Evolutionary conservation across 2,888 invertebrate genomes (phyloP), one percentile per base, ranked within the genome.

Genomic region (Pseudococcus jackbeardsleyi): DNA sequence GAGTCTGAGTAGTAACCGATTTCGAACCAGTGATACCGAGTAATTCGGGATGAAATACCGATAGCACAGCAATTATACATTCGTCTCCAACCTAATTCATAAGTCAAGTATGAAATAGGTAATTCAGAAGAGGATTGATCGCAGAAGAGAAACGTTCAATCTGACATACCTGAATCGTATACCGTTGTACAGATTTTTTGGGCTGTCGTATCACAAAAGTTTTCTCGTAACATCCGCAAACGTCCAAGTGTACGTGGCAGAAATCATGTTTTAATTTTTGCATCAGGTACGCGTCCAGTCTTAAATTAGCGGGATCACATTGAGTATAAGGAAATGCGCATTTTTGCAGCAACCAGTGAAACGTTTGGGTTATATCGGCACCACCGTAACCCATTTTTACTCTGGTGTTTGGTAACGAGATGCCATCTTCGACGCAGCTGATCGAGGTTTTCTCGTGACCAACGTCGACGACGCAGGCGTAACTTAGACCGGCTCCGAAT

Each of bases 381-480:
- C 90, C 90, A n/a, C 90, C 90, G 89, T 90, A 90, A 12, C 90
- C 90, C 50, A 89, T 59, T 85, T 89, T 89, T 0, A 89, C 87
- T 33, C 89, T 86, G 0, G 98, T 97, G 89, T 95, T 95, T 90
- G 96, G 94, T 91, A 97, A 97, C 39, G 98, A 98, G 89, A 98
- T 96, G 0, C 98, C 98, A 93, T 98, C 98, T 92, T 98, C 98
- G 0, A 98, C 97, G 92, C 98, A 99, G 1, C 97, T 97, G 26
- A 99, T 96, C 0, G 98, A 97, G 0, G 97, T 97, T 92, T 98
- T 98, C 91, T 98, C 97, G 91, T 98, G 98, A 0, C 98, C 98
- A 86, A 98, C 95, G 91, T 98, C 98, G 0, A 99, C 96, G 0
- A 98, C 97, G 92, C 98, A 98, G 0, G 98, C 98, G 91, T 95